phyloP scores from a whole-genome alignment of 2,113 vertebrate genomes.

The Pelvicachromis taeniatus region DNA sequence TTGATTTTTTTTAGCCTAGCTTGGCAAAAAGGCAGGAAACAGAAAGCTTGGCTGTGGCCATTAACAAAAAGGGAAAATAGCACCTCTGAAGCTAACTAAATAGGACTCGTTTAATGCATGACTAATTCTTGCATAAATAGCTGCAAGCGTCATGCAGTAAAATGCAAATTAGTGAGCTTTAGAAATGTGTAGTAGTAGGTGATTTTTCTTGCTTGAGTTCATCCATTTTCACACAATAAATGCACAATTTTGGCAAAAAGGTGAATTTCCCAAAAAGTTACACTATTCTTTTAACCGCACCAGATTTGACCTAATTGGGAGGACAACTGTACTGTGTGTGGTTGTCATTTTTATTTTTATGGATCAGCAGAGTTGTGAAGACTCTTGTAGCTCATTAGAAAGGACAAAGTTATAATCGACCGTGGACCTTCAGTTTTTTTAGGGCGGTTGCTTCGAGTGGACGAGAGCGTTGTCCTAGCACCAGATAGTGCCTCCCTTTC shows the following conservation, averaged over 20 bases:
- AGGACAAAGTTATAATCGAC: constrained; percentile 1
- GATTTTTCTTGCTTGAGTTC: not conserved
- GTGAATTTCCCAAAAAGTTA: not conserved
- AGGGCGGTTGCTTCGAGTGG: constrained; percentile 31
- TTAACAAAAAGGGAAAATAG: not conserved
- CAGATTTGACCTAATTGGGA: not conserved
- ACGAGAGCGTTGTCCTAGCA: constrained; percentile 42
- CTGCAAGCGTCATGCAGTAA: not conserved
- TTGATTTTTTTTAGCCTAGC: not conserved
- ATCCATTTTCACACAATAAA: not conserved
- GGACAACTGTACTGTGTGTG: not conserved
- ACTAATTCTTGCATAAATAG: not conserved
- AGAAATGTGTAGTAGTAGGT: not conserved
- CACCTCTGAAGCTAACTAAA: not conserved
- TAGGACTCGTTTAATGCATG: not conserved
- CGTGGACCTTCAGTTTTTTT: constrained; percentile 36
- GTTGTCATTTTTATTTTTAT: not conserved
- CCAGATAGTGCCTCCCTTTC: constrained; percentile 68
- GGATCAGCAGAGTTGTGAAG: constrained; percentile 10
- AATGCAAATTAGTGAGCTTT: not conserved
- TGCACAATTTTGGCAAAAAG: not conserved
- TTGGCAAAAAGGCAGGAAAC: not conserved
- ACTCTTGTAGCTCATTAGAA: constrained; percentile 26
- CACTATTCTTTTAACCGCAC: not conserved
- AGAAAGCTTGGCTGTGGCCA: not conserved